These are phyloP conservation scores for Onychomys arenicola DNA, from an alignment of 2,797 vertebrate species.

Conservation along the genomic window DNA sequence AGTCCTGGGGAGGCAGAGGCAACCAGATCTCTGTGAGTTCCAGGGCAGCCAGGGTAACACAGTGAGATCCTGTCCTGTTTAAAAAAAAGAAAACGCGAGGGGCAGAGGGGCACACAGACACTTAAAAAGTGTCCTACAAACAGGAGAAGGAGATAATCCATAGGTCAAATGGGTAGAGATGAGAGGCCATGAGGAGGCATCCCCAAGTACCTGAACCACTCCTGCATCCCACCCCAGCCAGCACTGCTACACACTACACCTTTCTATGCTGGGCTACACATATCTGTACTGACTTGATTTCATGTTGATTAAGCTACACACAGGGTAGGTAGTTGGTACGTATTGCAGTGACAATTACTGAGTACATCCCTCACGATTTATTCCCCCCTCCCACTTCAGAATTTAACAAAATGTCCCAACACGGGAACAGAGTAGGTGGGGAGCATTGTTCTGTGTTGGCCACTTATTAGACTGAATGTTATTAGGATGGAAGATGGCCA, in stretches of 20 bases:
- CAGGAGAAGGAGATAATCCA: neutral
- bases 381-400: neutral
- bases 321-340: neutral
- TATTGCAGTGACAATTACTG: neutral
- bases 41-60: neutral
- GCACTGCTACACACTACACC: neutral
- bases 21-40: neutral
- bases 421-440: neutral
- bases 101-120: neutral
- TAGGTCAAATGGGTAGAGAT: neutral
- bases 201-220: neutral
- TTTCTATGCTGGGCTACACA: neutral
- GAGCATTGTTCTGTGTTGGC: neutral
- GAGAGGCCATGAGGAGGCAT: neutral
- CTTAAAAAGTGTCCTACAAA: neutral
- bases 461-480: neutral
- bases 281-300: neutral
- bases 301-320: neutral
- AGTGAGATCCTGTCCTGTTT: neutral
- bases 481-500: neutral
- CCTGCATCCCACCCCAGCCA: neutral
- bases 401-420: constrained; percentile 1
- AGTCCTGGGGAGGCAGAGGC: neutral
- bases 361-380: neutral
- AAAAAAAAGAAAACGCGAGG: neutral